Percentiles rank a stretch among this genome's conserved stretches.
phyloP scores from a whole-genome alignment of 1,140 invertebrate species.

The Euura saliciscinereae region DNA sequence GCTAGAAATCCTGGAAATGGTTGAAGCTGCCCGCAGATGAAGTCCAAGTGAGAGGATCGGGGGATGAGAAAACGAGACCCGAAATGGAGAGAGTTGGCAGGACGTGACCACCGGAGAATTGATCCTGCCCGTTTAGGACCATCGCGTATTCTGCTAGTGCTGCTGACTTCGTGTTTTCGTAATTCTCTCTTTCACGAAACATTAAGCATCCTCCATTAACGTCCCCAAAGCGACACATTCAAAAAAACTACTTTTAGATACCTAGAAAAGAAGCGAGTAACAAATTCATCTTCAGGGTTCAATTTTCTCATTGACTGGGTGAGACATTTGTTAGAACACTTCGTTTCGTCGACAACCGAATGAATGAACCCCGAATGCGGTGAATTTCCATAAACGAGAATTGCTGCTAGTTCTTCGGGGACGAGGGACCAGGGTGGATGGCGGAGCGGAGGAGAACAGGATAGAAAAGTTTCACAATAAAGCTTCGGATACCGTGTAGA shows the following conservation, averaged over 20 bases:
- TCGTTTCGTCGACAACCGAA: not conserved
- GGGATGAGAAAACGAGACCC: not conserved
- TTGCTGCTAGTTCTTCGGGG: too few relatives aligned
- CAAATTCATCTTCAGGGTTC: too few relatives aligned
- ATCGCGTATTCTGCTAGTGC: not conserved
- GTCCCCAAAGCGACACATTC: too few relatives aligned
- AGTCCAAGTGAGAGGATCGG: not conserved
- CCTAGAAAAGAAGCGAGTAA: too few relatives aligned
- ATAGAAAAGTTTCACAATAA: not conserved
- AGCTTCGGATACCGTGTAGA: not conserved
- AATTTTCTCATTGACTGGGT: too few relatives aligned
- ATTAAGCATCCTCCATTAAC: not conserved
- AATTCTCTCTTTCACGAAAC: not conserved
- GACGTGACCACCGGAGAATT: not conserved
- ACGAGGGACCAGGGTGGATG: too few relatives aligned
- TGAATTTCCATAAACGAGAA: not conserved
- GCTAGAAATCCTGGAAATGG: too few relatives aligned
- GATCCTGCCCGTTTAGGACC: not conserved
- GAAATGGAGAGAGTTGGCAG: not conserved
- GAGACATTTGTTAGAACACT: too few relatives aligned
- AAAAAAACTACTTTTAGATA: too few relatives aligned
- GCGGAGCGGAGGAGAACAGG: not conserved
- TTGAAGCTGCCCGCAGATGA: not conserved
- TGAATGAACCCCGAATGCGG: not conserved
- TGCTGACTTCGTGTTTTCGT: not conserved